These are phyloP conservation scores for Pundamilia nyererei DNA, from an alignment of 2,113 vertebrate genomes.

Conservation along the genomic window DNA sequence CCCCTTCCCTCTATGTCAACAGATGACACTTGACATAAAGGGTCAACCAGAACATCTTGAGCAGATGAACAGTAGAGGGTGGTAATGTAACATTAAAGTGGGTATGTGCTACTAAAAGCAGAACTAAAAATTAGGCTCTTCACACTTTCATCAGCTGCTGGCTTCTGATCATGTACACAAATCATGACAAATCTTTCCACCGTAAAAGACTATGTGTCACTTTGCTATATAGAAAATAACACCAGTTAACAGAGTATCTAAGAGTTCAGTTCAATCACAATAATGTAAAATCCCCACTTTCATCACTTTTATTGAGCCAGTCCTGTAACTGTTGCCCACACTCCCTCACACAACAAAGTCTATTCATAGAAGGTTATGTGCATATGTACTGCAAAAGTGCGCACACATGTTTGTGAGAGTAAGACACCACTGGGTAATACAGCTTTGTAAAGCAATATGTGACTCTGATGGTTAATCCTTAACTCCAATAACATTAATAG, in stretches of 20 bases:
- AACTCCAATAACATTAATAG: conserved; percentile 69
- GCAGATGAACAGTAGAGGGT: conserved; percentile 55
- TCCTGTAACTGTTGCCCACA: not conserved
- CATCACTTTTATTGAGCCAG: not conserved
- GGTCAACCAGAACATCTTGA: conserved; percentile 34
- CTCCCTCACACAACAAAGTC: not conserved
- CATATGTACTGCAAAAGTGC: not conserved
- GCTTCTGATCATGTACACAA: not conserved
- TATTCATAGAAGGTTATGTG: not conserved
- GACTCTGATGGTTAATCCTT: conserved; percentile 66
- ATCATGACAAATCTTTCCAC: not conserved
- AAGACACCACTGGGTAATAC: conserved; percentile 41
- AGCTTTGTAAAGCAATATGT: conserved; percentile 71
- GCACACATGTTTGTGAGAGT: not conserved
- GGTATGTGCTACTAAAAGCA: not conserved
- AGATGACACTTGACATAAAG: conserved; percentile 24
- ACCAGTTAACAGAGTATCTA: not conserved
- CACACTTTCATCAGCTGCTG: not conserved
- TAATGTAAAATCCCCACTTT: not conserved
- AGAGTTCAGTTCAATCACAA: not conserved
- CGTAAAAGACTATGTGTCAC: not conserved
- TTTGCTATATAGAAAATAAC: not conserved
- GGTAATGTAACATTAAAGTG: conserved; percentile 46
- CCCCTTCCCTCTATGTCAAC: not conserved
- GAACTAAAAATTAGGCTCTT: not conserved